These are phyloP conservation scores for Tridacna crocea DNA, from an alignment of 2,888 invertebrate genomes.

Conservation along the genomic window DNA sequence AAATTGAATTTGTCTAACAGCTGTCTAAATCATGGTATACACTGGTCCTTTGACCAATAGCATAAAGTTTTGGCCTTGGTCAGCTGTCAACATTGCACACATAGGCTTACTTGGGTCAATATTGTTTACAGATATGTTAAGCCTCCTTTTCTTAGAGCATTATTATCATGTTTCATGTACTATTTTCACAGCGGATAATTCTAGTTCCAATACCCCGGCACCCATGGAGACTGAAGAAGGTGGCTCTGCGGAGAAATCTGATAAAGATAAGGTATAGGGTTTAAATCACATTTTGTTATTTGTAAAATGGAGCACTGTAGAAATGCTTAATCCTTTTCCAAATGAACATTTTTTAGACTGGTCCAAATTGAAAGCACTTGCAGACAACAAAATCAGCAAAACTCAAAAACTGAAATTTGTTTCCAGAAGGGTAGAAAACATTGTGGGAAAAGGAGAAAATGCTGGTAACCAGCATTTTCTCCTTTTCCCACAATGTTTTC, in stretches of 20 bases:
- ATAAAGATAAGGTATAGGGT: constrained; percentile 46
- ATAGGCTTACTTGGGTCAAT: too few species aligned
- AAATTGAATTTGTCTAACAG: too few species aligned
- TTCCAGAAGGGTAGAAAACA: too few species aligned
- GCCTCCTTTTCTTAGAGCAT: too few species aligned
- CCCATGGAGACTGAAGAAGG: constrained; percentile 80
- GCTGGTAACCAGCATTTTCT: not conserved
- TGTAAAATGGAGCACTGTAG: not conserved
- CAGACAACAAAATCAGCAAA: not conserved
- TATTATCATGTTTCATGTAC: too few species aligned
- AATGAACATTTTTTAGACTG: too few species aligned
- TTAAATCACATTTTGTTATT: not conserved
- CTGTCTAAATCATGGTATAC: too few species aligned
- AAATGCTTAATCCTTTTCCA: not conserved
- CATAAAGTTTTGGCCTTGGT: too few species aligned
- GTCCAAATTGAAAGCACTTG: too few species aligned
- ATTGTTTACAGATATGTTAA: too few species aligned
- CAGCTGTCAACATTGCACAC: too few species aligned
- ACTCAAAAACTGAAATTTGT: not conserved
- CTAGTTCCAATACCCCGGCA: constrained; percentile 74
- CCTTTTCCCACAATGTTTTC: not conserved
- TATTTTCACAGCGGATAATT: constrained; percentile 58
- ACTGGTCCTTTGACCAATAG: too few species aligned
- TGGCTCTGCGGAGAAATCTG: constrained; percentile 35
- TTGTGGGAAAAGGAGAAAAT: not conserved